Conservation (phyloP, 1,140 invertebrate genomes). For the Hyles vespertilio region DNA sequence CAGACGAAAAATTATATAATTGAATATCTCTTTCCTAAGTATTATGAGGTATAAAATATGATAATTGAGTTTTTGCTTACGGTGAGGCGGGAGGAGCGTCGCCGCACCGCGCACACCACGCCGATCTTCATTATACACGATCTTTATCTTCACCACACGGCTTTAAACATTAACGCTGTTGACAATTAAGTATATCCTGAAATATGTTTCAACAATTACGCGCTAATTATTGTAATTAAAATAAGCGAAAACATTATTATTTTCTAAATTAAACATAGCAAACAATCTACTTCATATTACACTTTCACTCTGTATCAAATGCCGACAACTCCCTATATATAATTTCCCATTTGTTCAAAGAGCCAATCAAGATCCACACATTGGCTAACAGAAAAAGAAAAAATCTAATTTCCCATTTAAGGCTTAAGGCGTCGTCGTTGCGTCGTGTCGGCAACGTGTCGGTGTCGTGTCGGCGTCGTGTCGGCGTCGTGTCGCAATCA, state of each 20-base stretch:
- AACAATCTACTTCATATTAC: background rate
- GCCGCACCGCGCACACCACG: constrained; percentile 4
- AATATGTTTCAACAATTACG: too few species aligned
- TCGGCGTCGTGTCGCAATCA: constrained; percentile 45
- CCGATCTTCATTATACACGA: constrained; percentile 6
- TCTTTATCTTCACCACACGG: constrained; percentile 9
- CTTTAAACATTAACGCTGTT: background rate
- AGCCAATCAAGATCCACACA: background rate
- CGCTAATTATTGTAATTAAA: too few species aligned
- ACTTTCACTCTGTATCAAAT: background rate
- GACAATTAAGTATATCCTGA: too few species aligned
- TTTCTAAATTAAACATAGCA: too few species aligned
- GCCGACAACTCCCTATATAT: too few species aligned
- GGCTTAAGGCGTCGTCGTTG: constrained; percentile 21
- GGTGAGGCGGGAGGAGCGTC: constrained; percentile 32
- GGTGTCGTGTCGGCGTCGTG: constrained; percentile 19
- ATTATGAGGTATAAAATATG: constrained; percentile 76
- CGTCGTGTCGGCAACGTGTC: constrained; percentile 22
- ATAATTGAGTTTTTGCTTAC: constrained; percentile 71
- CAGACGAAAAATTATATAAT: constrained; percentile 74
- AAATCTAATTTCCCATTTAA: constrained; percentile 32
- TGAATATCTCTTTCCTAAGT: constrained; percentile 73
- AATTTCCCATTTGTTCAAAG: too few species aligned
- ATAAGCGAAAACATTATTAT: too few species aligned
- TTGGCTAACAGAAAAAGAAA: constrained; percentile 12